These are phyloP conservation scores for Lethocerus indicus DNA, from an alignment of 1,140 invertebrate genomes.

Conservation along the genomic window DNA sequence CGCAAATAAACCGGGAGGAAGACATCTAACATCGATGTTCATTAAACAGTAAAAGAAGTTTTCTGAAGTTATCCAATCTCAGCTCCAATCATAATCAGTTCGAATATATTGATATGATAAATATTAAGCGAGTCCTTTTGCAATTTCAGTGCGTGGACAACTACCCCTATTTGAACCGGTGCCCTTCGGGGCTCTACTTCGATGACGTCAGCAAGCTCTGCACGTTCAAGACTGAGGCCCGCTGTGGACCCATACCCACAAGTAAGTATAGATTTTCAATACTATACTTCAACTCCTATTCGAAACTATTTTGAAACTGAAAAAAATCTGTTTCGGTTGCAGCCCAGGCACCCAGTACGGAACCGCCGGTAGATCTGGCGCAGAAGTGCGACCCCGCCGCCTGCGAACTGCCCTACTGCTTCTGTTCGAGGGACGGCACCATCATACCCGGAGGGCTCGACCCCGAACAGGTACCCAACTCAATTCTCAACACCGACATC, in stretches of 20 bases:
- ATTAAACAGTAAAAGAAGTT: too few species aligned
- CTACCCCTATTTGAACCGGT: slow-evolving; percentile 68
- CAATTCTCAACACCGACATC: too few species aligned
- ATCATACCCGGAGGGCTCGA: slow-evolving; percentile 64
- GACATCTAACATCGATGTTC: too few species aligned
- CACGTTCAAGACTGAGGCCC: slow-evolving; percentile 79
- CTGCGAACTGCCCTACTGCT: slow-evolving; percentile 79
- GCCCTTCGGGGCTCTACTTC: slow-evolving; percentile 76
- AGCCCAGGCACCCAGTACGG: slow-evolving; percentile 64
- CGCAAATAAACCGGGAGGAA: too few species aligned
- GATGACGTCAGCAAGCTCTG: slow-evolving; percentile 81
- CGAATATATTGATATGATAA: too few species aligned
- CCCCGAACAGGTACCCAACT: slow-evolving; percentile 51
- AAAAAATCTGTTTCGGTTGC: slow-evolving; percentile 17
- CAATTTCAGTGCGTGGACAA: slow-evolving; percentile 62
- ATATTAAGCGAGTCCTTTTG: too few species aligned
- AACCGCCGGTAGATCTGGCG: slow-evolving; percentile 59
- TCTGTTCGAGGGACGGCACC: slow-evolving; percentile 82
- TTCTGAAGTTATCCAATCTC: too few species aligned
- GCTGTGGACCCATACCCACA: slow-evolving; percentile 69
- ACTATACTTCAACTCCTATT: too few species aligned
- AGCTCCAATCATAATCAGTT: too few species aligned
- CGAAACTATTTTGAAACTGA: too few species aligned
- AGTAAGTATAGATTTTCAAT: slow-evolving; percentile 41
- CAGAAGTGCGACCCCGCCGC: slow-evolving; percentile 53